phyloP scores from a whole-genome alignment of 92 coral and sea anemone genomes.

The Paragorgia papillata region DNA sequence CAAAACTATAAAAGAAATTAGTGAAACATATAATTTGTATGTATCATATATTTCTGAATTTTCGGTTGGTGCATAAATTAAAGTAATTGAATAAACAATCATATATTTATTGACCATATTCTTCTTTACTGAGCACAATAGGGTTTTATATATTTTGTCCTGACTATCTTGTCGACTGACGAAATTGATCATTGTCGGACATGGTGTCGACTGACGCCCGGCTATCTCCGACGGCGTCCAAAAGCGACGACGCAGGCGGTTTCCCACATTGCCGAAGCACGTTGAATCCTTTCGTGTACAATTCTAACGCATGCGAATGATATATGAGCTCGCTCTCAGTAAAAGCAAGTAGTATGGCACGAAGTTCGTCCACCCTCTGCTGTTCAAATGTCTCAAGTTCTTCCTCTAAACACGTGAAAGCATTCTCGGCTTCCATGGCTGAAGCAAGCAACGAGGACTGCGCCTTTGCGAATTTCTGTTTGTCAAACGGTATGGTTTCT shows the following conservation, averaged over 20 bases:
- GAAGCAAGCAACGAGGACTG: constrained; percentile 18
- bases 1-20: too few species aligned
- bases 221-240: constrained; percentile 34
- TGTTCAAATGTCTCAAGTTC: constrained; percentile 33
- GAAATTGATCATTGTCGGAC: too few species aligned
- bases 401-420: constrained; percentile 17
- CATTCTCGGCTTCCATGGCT: constrained; percentile 28
- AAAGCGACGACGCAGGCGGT: not conserved
- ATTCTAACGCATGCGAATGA: constrained; percentile 42
- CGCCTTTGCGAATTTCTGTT: constrained; percentile 32
- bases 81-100: too few species aligned
- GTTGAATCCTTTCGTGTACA: constrained; percentile 36
- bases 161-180: too few species aligned
- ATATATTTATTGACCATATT: too few species aligned
- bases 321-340: constrained; percentile 41
- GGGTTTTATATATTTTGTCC: too few species aligned
- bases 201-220: constrained; percentile 5
- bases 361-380: constrained; percentile 34
- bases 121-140: too few species aligned
- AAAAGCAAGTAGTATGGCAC: constrained; percentile 36
- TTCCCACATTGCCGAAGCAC: constrained; percentile 11
- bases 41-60: too few species aligned
- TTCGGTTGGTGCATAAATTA: too few species aligned
- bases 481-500: constrained; percentile 34
- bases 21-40: too few species aligned